Base-by-base conservation (phyloP, 2,113 vertebrate genomes). In the Sinocyclocheilus rhinocerous region DNA sequence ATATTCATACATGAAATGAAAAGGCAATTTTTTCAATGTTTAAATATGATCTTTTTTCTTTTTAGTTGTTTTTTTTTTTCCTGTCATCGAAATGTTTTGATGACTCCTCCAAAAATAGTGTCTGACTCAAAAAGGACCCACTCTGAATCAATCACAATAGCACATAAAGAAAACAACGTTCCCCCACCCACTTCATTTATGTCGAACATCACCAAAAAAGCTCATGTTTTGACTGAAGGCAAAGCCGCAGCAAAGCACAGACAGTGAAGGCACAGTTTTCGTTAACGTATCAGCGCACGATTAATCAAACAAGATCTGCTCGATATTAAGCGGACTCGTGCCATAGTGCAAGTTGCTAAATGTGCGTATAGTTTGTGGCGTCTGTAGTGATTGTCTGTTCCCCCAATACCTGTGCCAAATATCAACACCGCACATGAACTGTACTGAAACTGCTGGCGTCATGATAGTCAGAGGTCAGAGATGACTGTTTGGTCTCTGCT, bases 201-300 rank as follows among this genome's bases (percentile, higher is more conserved):
- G 89, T 89, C 83, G 77, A 78, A 89, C 87, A 92, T 90, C 88
- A 87, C 94, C 92, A 91, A 93, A 96, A 93, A 93, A 92, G 92
- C 93, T 97, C 95, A 94, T 97, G 96, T 96, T 97, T 95, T 97
- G 97, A 97, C 95, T 94, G 61, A 95, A 94, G 93, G 93, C 89
- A 91, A 93, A 94, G 95, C 96, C 96, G 93, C 96, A 96, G 85
- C 82, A 90, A 92, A 94, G 78, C 72, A 20, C 93, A 90, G 87
- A 93, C 87, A 90, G 90, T 89, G 90, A 90, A 89, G 85, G 70
- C 84, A 91, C 90, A 86, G 57, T 93, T 89, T 85, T 85, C 85
- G 75, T 84, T 76, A 92, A 91, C 9, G 42, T 90, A 91, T 93
- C 92, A 90, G 92, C 91, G 93, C 42, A 2, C 9, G 2, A 45